Evolutionary conservation across 2,113 vertebrate species (phyloP), one percentile per base, ranked within the genome.

Genomic region (Tenebrosternarchus preto): DNA sequence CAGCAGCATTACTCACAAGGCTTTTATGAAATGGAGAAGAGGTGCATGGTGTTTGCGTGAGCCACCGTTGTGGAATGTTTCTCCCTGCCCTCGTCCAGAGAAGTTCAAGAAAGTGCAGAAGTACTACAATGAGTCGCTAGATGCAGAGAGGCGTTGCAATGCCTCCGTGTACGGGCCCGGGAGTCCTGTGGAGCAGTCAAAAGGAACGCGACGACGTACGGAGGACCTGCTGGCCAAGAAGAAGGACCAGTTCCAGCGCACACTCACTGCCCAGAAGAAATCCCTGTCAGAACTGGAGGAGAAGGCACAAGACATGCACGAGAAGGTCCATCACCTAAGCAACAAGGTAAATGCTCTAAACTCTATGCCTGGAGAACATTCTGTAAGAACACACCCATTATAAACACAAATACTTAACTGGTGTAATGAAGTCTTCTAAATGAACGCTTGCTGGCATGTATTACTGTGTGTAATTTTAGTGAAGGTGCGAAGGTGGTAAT

Each of bases 41-140:
- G 1, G 55, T 15, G 16, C 20, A 17, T 15, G 4, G 20, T 56
- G 16, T 19, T n/a, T 56, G 55, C 16, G 12, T 56, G 19, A 22
- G 19, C n/a, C 56, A 3, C 56, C 1, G 43, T 50, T 50, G 43
- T 50, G 43, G 43, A 50, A 9, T 9, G 12, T 31, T 66, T 61
- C 9, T 73, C 3, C 9, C 55, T 67, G 33, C 15, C 22, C 19
- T 59, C 86, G 9, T 55, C 0, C 91, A 98, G 96, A 95, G 81
- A 90, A 93, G 33, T 92, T 92, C 86, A 82, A 81, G 27, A 92
- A 92, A 68, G 90, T 96, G 55, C 84, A 89, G 84, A 90, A 78
- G 4, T 92, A 84, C 4, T 90, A 80, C 73, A 82, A 61, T 82
- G 82, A 86, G 83, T 97, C 95, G 0, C 24, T 80, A 82, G 83